These are phyloP conservation scores for Adrianichthys oophorus DNA, from an alignment of 2,797 vertebrate genomes.

Conservation along the genomic window DNA sequence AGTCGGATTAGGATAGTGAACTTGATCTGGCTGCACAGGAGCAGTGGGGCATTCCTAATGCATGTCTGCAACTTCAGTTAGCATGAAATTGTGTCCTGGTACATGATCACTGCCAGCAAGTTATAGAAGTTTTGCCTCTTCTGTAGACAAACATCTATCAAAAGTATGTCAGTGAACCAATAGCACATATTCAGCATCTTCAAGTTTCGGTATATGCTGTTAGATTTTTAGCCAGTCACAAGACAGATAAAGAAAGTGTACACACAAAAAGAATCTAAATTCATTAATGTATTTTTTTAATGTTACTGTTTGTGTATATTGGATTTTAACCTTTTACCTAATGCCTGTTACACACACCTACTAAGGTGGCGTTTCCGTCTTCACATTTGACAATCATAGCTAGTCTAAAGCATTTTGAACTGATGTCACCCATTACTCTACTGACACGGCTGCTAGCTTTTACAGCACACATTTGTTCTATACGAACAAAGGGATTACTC, in stretches of 20 bases:
- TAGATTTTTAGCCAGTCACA: neutral
- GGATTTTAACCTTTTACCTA: constrained; percentile 22
- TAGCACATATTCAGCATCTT: constrained; percentile 32
- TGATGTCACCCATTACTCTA: constrained; percentile 60
- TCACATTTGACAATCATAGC: constrained; percentile 59
- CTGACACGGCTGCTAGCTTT: constrained; percentile 51
- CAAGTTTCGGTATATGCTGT: constrained; percentile 6
- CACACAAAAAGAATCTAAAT: constrained; percentile 37
- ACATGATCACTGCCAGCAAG: constrained; percentile 74
- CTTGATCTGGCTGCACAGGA: constrained; percentile 18
- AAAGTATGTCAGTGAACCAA: constrained; percentile 7
- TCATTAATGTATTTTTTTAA: constrained; percentile 26
- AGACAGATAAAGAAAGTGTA: constrained; percentile 21
- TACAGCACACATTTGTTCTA: constrained; percentile 15
- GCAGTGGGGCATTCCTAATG: constrained; percentile 13
- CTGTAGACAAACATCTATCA: too few species aligned
- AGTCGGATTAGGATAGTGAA: constrained; percentile 3
- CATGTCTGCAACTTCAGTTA: constrained; percentile 38
- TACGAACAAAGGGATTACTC: constrained; percentile 1
- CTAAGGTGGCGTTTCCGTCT: constrained; percentile 21
- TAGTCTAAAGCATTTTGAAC: constrained; percentile 41
- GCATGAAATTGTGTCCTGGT: constrained; percentile 28
- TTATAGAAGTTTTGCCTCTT: constrained; percentile 23
- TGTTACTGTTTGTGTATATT: constrained; percentile 25
- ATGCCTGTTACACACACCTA: constrained; percentile 24